A percentile compares a stretch with the other conserved stretches of the same genome.
Evolutionary conservation across 2,113 vertebrate species (phyloP).

Genomic region (Platanista minor): DNA sequence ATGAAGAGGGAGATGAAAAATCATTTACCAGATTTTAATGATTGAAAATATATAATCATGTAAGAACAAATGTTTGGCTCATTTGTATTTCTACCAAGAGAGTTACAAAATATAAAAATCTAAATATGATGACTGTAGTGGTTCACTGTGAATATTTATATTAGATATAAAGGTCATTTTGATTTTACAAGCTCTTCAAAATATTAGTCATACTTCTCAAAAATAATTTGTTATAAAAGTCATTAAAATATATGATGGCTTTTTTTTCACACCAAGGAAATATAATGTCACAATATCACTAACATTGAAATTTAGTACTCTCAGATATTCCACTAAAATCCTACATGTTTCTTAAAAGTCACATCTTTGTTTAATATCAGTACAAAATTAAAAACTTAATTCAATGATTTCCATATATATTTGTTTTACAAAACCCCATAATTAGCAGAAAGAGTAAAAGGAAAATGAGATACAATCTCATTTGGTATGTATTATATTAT

Average conservation of each 20-base stretch:
- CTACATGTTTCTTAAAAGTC: background rate
- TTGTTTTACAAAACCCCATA: background rate
- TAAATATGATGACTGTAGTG: background rate
- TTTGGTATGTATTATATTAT: background rate
- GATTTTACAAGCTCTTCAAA: background rate
- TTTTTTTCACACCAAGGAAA: background rate
- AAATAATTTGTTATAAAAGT: background rate
- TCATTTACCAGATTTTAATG: background rate
- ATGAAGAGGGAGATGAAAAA: background rate
- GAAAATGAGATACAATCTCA: background rate
- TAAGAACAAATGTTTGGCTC: background rate
- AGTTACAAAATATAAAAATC: background rate
- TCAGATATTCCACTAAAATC: background rate
- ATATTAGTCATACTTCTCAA: background rate
- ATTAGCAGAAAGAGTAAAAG: background rate
- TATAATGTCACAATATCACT: background rate
- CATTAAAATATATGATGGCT: background rate
- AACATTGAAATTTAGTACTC: background rate
- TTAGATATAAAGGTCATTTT: background rate
- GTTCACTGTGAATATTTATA: background rate
- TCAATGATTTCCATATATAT: background rate
- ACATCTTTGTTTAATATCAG: background rate
- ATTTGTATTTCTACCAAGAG: background rate
- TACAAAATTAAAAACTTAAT: background rate
- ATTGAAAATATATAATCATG: background rate